phyloP scores from a whole-genome alignment of 2,113 vertebrate species.

The Ibidorhyncha struthersii region DNA sequence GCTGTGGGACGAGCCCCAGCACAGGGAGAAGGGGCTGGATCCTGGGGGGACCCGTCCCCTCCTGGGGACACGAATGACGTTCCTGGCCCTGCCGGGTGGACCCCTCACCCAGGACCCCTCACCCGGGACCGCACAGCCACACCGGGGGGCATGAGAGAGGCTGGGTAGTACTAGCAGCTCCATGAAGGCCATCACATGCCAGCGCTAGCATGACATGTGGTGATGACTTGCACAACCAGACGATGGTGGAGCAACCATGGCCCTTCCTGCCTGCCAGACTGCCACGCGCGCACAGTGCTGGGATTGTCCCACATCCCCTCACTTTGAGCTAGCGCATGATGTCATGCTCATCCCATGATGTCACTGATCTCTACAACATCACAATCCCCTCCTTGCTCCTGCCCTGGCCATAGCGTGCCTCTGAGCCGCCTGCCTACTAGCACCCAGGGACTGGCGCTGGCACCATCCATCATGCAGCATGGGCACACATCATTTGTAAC shows the following conservation, averaged over 20 bases:
- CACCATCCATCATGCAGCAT: background rate
- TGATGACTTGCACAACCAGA: accelerated
- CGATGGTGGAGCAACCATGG: accelerated
- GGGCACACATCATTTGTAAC: background rate
- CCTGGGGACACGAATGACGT: accelerated
- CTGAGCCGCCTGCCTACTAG: background rate
- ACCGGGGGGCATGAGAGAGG: accelerated
- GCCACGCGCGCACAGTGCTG: background rate
- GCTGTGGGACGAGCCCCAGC: background rate
- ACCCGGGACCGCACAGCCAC: too few relatives aligned
- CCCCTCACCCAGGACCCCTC: too few relatives aligned
- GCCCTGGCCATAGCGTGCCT: background rate
- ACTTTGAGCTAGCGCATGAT: accelerated
- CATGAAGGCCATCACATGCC: accelerated
- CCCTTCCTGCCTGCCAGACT: background rate
- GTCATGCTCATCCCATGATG: background rate
- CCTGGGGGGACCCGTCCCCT: background rate
- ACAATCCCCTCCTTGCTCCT: background rate
- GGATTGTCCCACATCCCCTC: background rate
- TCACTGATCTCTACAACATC: accelerated
- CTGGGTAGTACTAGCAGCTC: background rate
- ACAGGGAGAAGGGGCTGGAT: background rate
- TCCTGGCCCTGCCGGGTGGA: background rate
- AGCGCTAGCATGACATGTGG: accelerated
- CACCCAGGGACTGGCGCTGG: background rate